Conservation (phyloP, 2,113 vertebrate species). For the Triplophysa dalaica region DNA sequence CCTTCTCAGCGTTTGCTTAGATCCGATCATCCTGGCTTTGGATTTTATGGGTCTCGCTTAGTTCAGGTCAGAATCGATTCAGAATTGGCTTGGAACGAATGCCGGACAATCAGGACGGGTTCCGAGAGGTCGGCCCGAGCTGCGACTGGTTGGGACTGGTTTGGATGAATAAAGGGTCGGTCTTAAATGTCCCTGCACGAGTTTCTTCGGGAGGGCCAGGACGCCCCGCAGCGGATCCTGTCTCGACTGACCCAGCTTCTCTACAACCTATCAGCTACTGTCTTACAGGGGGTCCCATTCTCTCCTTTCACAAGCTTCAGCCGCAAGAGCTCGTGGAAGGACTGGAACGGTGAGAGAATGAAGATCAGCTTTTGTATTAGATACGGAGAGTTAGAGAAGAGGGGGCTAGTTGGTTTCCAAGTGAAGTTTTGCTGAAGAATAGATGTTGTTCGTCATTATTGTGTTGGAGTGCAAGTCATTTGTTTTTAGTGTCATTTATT, state of each 20-base stretch:
- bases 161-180: not conserved
- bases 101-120: not conserved
- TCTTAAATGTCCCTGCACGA: constrained; percentile 75
- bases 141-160: not conserved
- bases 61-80: not conserved
- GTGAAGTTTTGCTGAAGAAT: constrained; percentile 9
- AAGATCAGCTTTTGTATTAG: not conserved
- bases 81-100: not conserved
- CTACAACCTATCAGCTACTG: constrained; percentile 73
- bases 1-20: not conserved
- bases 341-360: constrained; percentile 69
- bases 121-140: not conserved
- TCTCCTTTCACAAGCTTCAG: constrained; percentile 63
- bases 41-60: constrained; percentile 5
- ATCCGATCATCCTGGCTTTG: constrained; percentile 2
- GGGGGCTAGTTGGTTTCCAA: not conserved
- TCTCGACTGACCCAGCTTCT: constrained; percentile 72
- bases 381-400: not conserved
- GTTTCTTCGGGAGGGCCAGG: constrained; percentile 73
- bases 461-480: not conserved
- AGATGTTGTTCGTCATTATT: not conserved
- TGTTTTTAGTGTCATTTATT: too few species aligned
- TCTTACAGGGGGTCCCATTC: constrained; percentile 58
- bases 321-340: constrained; percentile 70
- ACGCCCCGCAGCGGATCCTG: constrained; percentile 68